Base-by-base conservation (phyloP, 2,797 vertebrate genomes). In the Xyrichtys novacula region DNA sequence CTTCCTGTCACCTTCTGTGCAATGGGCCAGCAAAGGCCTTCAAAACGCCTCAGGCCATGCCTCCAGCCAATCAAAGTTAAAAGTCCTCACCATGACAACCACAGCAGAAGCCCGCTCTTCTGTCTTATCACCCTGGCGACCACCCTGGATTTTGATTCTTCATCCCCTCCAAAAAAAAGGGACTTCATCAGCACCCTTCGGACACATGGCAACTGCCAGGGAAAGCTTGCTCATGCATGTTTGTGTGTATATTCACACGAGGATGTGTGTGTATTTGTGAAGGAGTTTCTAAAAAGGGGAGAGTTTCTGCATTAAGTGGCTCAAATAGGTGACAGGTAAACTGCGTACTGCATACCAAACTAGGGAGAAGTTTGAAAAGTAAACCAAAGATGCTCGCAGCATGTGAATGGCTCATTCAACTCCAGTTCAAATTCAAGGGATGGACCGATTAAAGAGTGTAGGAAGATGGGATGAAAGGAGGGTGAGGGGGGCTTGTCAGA, bases 11-110 rank as follows among this genome's bases (percentile, higher is more conserved):
- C 57, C 72, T 31, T 59, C 12, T 56, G 49, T 73, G 71, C 60
- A 65, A 74, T 7, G 14, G 65, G 76, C 74, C 60, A 68, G 58
- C 78, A 62, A 77, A 74, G 79, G 59, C 80, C 71, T 52, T 66
- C 68, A 36, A 67, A 79, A 72, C 0, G 81, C 90, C 84, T 70
- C 56, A n/a, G 88, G 88, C 77, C 76, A 65, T 58, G 81, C 89
- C 90, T 86, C 66, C 52, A 82, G 86, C 83, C 75, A 73, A 81
- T 79, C 69, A 78, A 65, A 84, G 76, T 84, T 83, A 69, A 83
- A 86, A 88, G 84, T 69, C 66, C 63, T 84, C 78, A 74, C 71
- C 75, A 83, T 86, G 85, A 83, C 89, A 88, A 80, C 77, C 19
- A 23, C 64, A 70, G 85, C 70, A 60, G 64, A 4, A 23, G 39